Conservation (phyloP, 1,140 invertebrate genomes). For the Zaprionus gabonicus region DNA sequence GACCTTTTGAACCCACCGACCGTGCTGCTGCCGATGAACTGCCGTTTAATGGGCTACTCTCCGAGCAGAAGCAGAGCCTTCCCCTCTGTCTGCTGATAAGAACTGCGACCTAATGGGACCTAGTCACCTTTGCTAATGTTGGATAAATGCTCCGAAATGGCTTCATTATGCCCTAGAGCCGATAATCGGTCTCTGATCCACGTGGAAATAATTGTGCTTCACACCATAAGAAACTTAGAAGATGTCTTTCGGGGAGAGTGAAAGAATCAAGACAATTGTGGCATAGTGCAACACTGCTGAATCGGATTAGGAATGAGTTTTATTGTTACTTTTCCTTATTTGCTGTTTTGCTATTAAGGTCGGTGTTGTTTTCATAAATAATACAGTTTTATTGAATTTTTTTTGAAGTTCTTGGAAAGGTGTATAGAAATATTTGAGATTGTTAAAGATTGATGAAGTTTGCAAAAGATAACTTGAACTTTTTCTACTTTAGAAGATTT, state of each 20-base stretch:
- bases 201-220: conserved; percentile 30
- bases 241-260: background rate
- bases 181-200: conserved; percentile 57
- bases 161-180: conserved; percentile 52
- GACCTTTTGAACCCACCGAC: conserved; percentile 73
- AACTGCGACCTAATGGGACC: conserved; percentile 53
- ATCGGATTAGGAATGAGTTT: background rate
- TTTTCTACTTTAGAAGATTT: too few species aligned
- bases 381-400: background rate
- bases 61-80: conserved; percentile 11
- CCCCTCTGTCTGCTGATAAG: conserved; percentile 52
- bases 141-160: conserved; percentile 18
- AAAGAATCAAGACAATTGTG: background rate
- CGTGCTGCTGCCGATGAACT: conserved; percentile 43
- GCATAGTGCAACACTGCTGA: background rate
- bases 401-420: too few species aligned
- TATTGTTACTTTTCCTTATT: background rate
- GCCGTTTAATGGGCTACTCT: conserved; percentile 75
- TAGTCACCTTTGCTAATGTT: conserved; percentile 40
- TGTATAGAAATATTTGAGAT: too few species aligned
- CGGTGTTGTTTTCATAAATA: background rate
- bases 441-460: too few species aligned
- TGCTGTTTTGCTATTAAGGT: background rate
- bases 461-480: too few species aligned
- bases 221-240: conserved; percentile 12